These are phyloP conservation scores for Orycteropus afer DNA, from an alignment of 2,113 vertebrate genomes.

Conservation along the genomic window DNA sequence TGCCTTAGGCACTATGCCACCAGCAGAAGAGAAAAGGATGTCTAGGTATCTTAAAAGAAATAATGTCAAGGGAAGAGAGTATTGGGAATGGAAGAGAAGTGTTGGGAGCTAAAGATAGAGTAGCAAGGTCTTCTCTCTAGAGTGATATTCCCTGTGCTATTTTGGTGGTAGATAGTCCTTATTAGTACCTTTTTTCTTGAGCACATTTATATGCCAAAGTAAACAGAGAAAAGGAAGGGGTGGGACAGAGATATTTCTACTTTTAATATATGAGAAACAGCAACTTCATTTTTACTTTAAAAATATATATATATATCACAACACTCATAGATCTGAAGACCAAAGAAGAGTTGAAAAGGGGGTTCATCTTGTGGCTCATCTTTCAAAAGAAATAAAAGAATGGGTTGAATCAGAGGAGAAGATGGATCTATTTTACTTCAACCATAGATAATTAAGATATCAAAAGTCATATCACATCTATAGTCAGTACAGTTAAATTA, in stretches of 20 bases:
- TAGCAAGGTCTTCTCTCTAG: background rate
- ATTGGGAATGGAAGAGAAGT: background rate
- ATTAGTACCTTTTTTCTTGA: background rate
- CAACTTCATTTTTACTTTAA: background rate
- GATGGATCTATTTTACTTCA: background rate
- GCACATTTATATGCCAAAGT: background rate
- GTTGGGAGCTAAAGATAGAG: background rate
- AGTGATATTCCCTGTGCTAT: background rate
- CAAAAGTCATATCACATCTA: background rate
- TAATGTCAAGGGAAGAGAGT: background rate
- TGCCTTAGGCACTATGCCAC: no score
- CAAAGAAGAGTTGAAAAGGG: background rate
- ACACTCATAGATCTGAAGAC: background rate
- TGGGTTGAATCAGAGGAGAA: background rate
- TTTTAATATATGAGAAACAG: background rate
- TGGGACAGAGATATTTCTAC: background rate
- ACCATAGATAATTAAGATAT: background rate
- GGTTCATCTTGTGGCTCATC: background rate
- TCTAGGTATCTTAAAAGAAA: slow-evolving; percentile 30
- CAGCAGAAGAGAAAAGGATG: background rate
- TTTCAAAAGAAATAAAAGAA: background rate
- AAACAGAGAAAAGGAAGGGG: background rate
- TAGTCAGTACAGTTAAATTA: background rate
- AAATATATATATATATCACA: background rate
- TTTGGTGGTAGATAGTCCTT: background rate